phyloP scores from a whole-genome alignment of 2,113 vertebrate genomes.

The Solenodon paradoxus region DNA sequence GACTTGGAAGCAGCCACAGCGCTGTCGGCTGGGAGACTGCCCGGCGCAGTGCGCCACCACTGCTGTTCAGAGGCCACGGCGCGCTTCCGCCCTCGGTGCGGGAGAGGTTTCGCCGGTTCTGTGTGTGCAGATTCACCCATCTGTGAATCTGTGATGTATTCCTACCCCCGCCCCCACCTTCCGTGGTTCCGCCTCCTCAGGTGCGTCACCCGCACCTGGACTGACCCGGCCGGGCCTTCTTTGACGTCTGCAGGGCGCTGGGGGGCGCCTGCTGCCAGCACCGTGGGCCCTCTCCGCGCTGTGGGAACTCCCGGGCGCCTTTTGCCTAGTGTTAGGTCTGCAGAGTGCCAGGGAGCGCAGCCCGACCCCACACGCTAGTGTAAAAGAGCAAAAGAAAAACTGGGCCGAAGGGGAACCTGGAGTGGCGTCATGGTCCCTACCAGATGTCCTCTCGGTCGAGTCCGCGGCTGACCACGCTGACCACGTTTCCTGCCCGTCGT shows the following conservation, averaged over 20 bases:
- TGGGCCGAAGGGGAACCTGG: background rate
- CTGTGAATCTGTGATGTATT: background rate
- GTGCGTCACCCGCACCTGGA: slow-evolving; percentile 41
- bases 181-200: slow-evolving; percentile 37
- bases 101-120: background rate
- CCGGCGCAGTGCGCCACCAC: background rate
- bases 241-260: background rate
- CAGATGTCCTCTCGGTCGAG: background rate
- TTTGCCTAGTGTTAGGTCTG: background rate
- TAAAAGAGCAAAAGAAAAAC: background rate
- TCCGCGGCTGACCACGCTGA: background rate
- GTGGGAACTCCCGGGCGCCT: background rate
- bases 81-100: background rate
- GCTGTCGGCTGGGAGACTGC: background rate
- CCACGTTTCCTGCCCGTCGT: too few relatives aligned
- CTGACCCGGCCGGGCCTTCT: background rate
- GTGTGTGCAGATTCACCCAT: background rate
- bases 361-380: background rate
- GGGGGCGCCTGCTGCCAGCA: background rate
- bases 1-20: slow-evolving; percentile 4
- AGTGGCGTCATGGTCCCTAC: background rate
- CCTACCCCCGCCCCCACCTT: background rate
- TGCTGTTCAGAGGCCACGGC: background rate
- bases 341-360: background rate
- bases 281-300: accelerated